Base-by-base conservation (phyloP, 2,888 invertebrate genomes). In the Alloscopus bannaensis region DNA sequence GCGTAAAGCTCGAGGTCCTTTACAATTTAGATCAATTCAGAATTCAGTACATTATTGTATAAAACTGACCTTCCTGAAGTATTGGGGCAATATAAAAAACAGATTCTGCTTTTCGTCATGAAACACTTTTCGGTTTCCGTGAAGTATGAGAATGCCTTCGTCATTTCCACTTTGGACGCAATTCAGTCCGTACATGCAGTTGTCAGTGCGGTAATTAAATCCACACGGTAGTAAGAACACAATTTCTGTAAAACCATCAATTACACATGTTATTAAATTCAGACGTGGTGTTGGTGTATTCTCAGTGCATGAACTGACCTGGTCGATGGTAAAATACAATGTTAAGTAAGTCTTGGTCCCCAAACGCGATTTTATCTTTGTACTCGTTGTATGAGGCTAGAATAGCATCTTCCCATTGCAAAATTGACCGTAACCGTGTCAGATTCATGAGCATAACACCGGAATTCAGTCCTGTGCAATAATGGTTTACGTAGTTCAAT, bases 391-490 rank as follows among this genome's bases (percentile, higher is more conserved):
- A 94, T 85, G 96, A 94, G 2, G 95, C 94, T 82, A 94, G 91
- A 29, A 97, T 92, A 87, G 95, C 94, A 80, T 93, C 91, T 78
- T 93, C 92, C 97, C 98, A 98, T 28, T 93, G 91, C 86, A 96
- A 95, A 29, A 91, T 89, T 80, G 97, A 90, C 2, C 80, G 40
- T 94, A 98, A 95, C 87, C 95, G 91, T 0, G 97, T 97, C 68
- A 98, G 90, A 89, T 98, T 97, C 98, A 98, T 98, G 65, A 98
- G 89, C 97, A 98, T 98, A 0, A 98, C 97, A 42, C 98, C 98
- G 0, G 98, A 97, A 89, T 98, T 98, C 0, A 98, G 92, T 77
- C 98, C 98, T 94, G 87, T 65, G 55, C 26, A 73, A 18, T 52
- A 22, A 16, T 45, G 18, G 3, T 45, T 45, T 16, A 45, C 18